These are phyloP conservation scores for Steinernema hermaphroditum DNA, from an alignment of 2,888 invertebrate species.

Conservation along the genomic window DNA sequence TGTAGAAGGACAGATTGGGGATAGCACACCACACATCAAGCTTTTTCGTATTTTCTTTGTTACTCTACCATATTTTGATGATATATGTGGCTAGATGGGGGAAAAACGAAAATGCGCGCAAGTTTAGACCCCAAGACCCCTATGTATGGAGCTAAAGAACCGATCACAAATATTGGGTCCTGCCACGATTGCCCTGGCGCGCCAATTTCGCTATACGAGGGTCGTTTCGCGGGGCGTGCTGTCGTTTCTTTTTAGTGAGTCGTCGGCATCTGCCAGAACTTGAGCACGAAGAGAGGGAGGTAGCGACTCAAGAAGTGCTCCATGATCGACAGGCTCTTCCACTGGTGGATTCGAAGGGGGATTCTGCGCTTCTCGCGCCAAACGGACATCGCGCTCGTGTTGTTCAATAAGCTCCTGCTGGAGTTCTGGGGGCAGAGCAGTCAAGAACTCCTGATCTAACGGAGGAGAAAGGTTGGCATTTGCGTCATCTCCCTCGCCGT, in stretches of 20 bases:
- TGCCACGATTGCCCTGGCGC: constrained; percentile 56
- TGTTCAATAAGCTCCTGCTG: constrained; percentile 74
- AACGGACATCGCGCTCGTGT: constrained; percentile 59
- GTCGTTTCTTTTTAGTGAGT: constrained; percentile 77
- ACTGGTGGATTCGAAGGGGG: constrained; percentile 37
- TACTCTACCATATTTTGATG: too few relatives aligned
- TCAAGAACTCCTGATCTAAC: constrained; percentile 84
- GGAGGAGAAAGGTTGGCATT: constrained; percentile 36
- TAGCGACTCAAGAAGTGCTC: constrained; percentile 80
- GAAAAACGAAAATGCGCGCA: too few relatives aligned
- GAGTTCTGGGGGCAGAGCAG: constrained; percentile 81
- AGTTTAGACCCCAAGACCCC: too few relatives aligned
- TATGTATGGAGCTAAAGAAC: too few relatives aligned
- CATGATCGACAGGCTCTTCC: constrained; percentile 74
- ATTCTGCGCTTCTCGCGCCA: constrained; percentile 50
- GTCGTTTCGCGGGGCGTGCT: constrained; percentile 81
- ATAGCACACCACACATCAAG: too few relatives aligned
- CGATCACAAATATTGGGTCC: too few relatives aligned
- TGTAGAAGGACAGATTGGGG: too few relatives aligned
- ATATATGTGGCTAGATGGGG: too few relatives aligned
- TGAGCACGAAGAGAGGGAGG: constrained; percentile 79
- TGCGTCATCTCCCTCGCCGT: too few relatives aligned
- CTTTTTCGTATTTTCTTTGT: too few relatives aligned
- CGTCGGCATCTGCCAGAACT: constrained; percentile 86
- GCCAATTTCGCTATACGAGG: constrained; percentile 79